Conservation (phyloP, 1,140 invertebrate species). For the Brachionus calyciflorus region DNA sequence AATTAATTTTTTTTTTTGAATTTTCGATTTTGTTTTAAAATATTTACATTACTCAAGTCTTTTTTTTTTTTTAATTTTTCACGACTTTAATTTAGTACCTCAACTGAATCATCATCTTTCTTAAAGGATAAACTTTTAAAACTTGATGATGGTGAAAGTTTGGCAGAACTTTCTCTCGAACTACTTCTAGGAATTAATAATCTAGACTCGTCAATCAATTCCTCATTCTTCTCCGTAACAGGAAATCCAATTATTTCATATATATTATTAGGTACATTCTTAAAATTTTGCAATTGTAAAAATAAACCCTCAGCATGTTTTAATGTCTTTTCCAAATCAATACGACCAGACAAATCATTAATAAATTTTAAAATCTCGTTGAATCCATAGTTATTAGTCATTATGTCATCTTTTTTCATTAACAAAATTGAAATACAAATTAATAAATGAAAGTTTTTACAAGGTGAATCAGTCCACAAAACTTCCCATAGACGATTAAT, state of each 20-base stretch:
- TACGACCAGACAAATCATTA: constrained; percentile 22
- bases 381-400: constrained; percentile 85
- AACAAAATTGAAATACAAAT: constrained; percentile 86
- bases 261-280: constrained; percentile 33
- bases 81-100: neutral
- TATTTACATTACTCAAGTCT: too few relatives aligned
- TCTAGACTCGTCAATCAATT: neutral
- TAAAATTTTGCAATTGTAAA: constrained; percentile 7
- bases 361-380: constrained; percentile 75
- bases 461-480: constrained; percentile 84
- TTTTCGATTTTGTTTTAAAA: too few relatives aligned
- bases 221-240: neutral
- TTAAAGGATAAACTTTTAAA: neutral
- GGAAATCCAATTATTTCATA: constrained; percentile 28
- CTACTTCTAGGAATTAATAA: too few relatives aligned
- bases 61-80: too few relatives aligned
- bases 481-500: constrained; percentile 66
- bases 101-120: constrained; percentile 21
- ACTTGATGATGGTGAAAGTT: too few relatives aligned
- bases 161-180: too few relatives aligned
- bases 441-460: constrained; percentile 87
- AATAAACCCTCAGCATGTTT: constrained; percentile 42
- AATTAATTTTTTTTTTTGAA: too few relatives aligned
- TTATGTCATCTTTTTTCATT: constrained; percentile 76
- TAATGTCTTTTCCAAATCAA: constrained; percentile 23